Evolutionary conservation across 1,140 invertebrate species (phyloP).

Genomic region (Solen grandis): DNA sequence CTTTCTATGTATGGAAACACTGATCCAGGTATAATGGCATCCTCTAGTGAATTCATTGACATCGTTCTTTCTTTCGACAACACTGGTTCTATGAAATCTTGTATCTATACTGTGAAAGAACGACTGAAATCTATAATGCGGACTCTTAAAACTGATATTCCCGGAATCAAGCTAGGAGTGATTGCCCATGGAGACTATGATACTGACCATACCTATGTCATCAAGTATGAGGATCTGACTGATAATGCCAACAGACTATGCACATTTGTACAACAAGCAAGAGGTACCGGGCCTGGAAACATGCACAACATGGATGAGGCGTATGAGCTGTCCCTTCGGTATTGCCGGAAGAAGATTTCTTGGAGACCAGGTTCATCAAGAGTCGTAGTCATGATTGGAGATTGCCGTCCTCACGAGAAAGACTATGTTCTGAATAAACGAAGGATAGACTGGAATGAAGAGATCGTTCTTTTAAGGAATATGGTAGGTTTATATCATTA

Average conservation of each 20-base stretch:
- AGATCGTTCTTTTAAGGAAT: neutral
- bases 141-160: slow-evolving; percentile 58
- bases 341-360: neutral
- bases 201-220: slow-evolving; percentile 50
- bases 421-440: slow-evolving; percentile 5
- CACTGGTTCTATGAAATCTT: slow-evolving; percentile 56
- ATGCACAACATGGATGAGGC: slow-evolving; percentile 32
- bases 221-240: slow-evolving; percentile 56
- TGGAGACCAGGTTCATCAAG: slow-evolving; percentile 8
- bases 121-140: slow-evolving; percentile 53
- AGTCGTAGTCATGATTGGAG: slow-evolving; percentile 17
- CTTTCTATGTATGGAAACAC: neutral
- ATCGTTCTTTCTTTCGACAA: slow-evolving; percentile 69
- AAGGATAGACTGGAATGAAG: slow-evolving; percentile 7
- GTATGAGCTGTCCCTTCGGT: slow-evolving; percentile 57
- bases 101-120: slow-evolving; percentile 38
- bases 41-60: slow-evolving; percentile 5
- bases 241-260: slow-evolving; percentile 39
- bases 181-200: slow-evolving; percentile 64
- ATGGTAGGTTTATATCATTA: slow-evolving; percentile 33
- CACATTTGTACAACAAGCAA: slow-evolving; percentile 56
- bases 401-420: slow-evolving; percentile 6
- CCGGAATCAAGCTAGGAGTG: slow-evolving; percentile 52
- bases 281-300: slow-evolving; percentile 15
- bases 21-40: neutral